Percentiles rank a stretch among this genome's conserved stretches.
These are phyloP conservation scores for Eurypyga helias DNA, from an alignment of 2,113 vertebrate species.

Conservation along the genomic window DNA sequence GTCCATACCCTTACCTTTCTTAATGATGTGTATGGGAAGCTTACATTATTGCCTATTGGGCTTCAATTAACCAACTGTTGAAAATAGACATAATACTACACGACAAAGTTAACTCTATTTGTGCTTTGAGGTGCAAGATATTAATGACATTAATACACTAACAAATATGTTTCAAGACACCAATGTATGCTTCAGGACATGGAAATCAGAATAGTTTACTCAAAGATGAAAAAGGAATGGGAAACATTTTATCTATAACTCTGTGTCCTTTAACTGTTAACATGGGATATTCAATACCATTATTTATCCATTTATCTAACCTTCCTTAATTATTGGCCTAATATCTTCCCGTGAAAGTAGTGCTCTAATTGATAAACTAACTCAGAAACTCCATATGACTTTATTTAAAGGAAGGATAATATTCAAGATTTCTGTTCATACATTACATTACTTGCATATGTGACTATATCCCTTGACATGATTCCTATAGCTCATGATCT, in stretches of 20 bases:
- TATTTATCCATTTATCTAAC: not conserved
- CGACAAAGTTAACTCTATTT: not conserved
- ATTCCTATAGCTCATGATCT: not conserved
- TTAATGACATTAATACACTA: not conserved
- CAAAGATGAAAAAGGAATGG: not conserved
- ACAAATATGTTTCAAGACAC: not conserved
- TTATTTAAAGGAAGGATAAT: not conserved
- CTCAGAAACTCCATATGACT: not conserved
- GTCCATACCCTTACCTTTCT: not conserved
- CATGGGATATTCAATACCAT: not conserved
- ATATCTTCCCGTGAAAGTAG: not conserved
- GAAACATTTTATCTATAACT: not conserved
- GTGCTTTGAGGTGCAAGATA: not conserved
- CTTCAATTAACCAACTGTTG: not conserved
- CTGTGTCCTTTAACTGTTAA: not conserved
- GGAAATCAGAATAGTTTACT: not conserved
- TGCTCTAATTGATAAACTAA: not conserved
- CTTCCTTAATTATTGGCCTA: not conserved
- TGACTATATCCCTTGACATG: not conserved
- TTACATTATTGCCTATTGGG: not conserved
- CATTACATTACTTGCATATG: not conserved
- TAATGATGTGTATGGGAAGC: not conserved
- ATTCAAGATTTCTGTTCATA: not conserved
- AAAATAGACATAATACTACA: not conserved
- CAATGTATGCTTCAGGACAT: not conserved